Conservation (phyloP, 2,797 vertebrate genomes). For the Bradypus variegatus region DNA sequence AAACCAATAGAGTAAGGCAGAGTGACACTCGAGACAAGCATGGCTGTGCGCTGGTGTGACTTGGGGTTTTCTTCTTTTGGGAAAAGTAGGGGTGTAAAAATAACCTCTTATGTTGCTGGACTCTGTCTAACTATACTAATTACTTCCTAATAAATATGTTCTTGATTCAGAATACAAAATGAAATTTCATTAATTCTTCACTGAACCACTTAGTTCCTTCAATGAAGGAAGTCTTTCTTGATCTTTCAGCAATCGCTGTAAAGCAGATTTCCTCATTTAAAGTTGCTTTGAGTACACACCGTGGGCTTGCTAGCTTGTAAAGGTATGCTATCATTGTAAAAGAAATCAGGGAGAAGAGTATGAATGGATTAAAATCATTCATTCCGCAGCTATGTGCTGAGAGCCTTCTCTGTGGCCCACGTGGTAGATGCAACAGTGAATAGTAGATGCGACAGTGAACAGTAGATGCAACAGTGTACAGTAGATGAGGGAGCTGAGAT, state of each 20-base stretch:
- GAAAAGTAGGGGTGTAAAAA: slow-evolving; percentile 26
- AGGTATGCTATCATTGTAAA: background rate
- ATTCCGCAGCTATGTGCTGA: background rate
- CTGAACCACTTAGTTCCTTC: background rate
- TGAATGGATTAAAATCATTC: background rate
- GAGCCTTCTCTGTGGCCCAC: background rate
- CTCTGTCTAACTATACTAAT: slow-evolving; percentile 54
- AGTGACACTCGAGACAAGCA: slow-evolving; percentile 17
- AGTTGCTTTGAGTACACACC: background rate
- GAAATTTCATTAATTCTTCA: background rate
- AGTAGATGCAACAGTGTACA: too few species aligned
- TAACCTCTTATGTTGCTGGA: slow-evolving; percentile 7
- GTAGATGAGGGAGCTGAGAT: background rate
- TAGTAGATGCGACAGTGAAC: too few species aligned
- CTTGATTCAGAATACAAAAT: slow-evolving; percentile 33
- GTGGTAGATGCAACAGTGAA: background rate
- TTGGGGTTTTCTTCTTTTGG: background rate
- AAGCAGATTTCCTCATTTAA: background rate
- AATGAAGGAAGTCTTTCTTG: background rate
- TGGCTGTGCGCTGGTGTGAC: background rate
- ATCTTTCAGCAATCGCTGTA: background rate
- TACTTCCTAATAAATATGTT: slow-evolving; percentile 33
- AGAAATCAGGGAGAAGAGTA: background rate
- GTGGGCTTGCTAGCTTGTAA: background rate
- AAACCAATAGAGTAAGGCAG: background rate